phyloP scores from a whole-genome alignment of 1,140 invertebrate species.

The Anadara kagoshimensis region DNA sequence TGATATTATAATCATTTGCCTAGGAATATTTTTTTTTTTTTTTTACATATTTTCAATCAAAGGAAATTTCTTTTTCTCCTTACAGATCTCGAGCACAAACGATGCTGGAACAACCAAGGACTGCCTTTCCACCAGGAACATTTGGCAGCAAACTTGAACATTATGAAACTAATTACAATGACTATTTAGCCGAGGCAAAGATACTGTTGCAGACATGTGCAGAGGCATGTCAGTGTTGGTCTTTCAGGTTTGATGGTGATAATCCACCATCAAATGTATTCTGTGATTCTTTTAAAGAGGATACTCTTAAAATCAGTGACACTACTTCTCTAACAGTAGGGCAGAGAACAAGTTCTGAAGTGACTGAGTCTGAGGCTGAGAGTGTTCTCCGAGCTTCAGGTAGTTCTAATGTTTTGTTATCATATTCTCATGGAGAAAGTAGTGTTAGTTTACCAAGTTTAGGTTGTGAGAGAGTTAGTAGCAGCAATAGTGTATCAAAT shows the following conservation, averaged over 20 bases:
- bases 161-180: slow-evolving; percentile 69
- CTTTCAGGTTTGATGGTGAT: slow-evolving; percentile 83
- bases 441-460: too few species aligned
- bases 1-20: not conserved
- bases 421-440: too few species aligned
- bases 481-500: too few species aligned
- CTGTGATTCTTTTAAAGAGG: slow-evolving; percentile 13
- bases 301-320: too few species aligned
- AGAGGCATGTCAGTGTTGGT: slow-evolving; percentile 85
- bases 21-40: too few species aligned
- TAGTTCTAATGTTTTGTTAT: too few species aligned
- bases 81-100: slow-evolving; percentile 32
- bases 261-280: slow-evolving; percentile 72
- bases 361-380: too few species aligned
- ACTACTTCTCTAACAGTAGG: too few species aligned
- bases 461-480: too few species aligned
- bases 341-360: too few species aligned
- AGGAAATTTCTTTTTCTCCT: slow-evolving; percentile 8
- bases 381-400: too few species aligned
- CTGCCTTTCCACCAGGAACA: slow-evolving; percentile 41
- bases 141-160: slow-evolving; percentile 51
- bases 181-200: slow-evolving; percentile 84
- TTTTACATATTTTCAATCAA: too few species aligned
- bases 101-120: slow-evolving; percentile 24
- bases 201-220: slow-evolving; percentile 83